Base-by-base conservation (phyloP, 1,140 invertebrate species). In the Homarus americanus region DNA sequence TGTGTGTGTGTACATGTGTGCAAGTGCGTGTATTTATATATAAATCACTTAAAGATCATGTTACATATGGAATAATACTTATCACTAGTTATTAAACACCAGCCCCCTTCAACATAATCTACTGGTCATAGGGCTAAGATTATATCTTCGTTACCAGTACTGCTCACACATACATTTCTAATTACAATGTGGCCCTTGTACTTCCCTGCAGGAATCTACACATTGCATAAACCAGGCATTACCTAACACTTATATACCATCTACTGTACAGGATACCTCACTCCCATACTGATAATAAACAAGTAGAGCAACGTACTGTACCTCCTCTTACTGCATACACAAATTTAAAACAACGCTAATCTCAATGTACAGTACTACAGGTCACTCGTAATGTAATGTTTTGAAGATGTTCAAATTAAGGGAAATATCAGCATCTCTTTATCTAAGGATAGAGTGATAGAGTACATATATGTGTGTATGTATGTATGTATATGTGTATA, bases 31-130 rank as follows among this genome's bases (percentile, higher is more conserved):
- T 49, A 49, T 49, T 7, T 49, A 49, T 49, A 49, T 49, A 49
- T 49, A 49, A n/a, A n/a, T n/a, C n/a, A n/a, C n/a, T n/a, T n/a
- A 20, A 58, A 58, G 44, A 12, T 49, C 15, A 58, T 20, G 17
- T 58, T 58, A 58, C 53, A 58, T 58, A 20, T 17, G 53, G 53
- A 58, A 58, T 58, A 58, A 49, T 49, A 49, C 53, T 17, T 58
- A 0, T 58, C 53, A 58, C 24, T 58, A 76, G 32, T 82, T 36
- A 82, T 34, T 82, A 82, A 63, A 82, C 49, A 82, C 49, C 79
- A 82, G 79, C n/a, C 79, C 49, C 20, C 28, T 36, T 82, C 34
- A 58, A 82, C 79, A 58, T 12, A 3, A 20, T 58, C 17, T 20
- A 20, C 53, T 58, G 10, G 53, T 58, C 17, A 58, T 20, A 20